phyloP scores from a whole-genome alignment of 2,888 invertebrate species.

The Epinotia ramella region DNA sequence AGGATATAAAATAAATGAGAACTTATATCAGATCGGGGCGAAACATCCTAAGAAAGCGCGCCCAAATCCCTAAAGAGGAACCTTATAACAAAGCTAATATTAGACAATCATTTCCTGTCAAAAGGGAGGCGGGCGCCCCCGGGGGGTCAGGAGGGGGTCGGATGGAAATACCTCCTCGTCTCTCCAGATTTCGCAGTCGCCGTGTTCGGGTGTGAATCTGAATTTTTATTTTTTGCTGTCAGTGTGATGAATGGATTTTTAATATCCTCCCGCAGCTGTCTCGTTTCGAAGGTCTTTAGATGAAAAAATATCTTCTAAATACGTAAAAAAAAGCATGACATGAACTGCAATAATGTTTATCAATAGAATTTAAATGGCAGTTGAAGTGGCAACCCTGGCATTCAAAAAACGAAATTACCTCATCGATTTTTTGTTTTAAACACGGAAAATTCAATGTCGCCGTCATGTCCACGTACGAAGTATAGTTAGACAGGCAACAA shows the following conservation, averaged over 20 bases:
- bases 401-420: constrained; percentile 15
- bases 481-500: constrained; percentile 80
- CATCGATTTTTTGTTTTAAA: constrained; percentile 48
- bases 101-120: constrained; percentile 85
- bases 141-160: constrained; percentile 56
- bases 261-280: constrained; percentile 80
- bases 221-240: constrained; percentile 79
- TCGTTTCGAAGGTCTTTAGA: constrained; percentile 60
- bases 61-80: constrained; percentile 76
- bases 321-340: constrained; percentile 34
- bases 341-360: not conserved
- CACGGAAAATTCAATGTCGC: constrained; percentile 74
- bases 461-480: constrained; percentile 70
- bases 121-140: constrained; percentile 72
- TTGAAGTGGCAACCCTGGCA: constrained; percentile 6
- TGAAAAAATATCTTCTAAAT: constrained; percentile 64
- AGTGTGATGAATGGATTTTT: constrained; percentile 81
- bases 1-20: constrained; percentile 44
- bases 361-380: not conserved
- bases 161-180: constrained; percentile 76
- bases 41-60: constrained; percentile 63
- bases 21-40: constrained; percentile 42
- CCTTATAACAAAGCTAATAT: constrained; percentile 85
- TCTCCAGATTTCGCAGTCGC: constrained; percentile 79
- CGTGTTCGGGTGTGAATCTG: constrained; percentile 80